phyloP scores from a whole-genome alignment of 2,888 invertebrate genomes.

The Machimus rusticus region DNA sequence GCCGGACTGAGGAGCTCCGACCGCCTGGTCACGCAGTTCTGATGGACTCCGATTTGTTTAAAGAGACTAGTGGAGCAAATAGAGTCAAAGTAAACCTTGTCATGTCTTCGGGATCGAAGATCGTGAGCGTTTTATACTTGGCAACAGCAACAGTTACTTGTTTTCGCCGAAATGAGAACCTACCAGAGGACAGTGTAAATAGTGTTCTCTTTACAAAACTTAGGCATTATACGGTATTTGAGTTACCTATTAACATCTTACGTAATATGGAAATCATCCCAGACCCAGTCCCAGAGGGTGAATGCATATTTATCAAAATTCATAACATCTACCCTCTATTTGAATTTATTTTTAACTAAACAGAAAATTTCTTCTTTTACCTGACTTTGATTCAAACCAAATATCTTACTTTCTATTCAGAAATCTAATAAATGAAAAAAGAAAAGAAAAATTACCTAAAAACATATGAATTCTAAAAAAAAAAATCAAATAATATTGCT shows the following conservation, averaged over 20 bases:
- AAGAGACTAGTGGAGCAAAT: conserved; percentile 40
- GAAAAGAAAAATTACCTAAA: neutral
- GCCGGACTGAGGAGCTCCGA: neutral
- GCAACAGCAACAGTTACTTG: conserved; percentile 32
- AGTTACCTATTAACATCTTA: conserved; percentile 20
- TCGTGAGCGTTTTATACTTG: conserved; percentile 16
- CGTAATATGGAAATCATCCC: conserved; percentile 27
- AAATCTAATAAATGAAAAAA: neutral
- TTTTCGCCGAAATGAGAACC: conserved; percentile 30
- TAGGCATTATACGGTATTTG: conserved; percentile 13
- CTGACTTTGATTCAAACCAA: neutral
- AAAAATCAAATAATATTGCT: neutral
- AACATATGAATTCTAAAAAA: neutral
- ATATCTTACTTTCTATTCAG: neutral
- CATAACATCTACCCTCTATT: neutral
- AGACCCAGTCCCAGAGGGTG: neutral
- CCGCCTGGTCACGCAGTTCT: conserved; percentile 28
- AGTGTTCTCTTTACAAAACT: conserved; percentile 9
- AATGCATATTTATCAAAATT: neutral
- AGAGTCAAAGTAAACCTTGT: conserved; percentile 34
- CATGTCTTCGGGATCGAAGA: conserved; percentile 22
- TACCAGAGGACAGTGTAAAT: conserved; percentile 17
- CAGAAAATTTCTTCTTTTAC: too few species aligned
- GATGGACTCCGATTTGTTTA: conserved; percentile 21
- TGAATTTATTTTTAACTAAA: neutral